phyloP scores from a whole-genome alignment of 2,113 vertebrate genomes.

The Conger conger region DNA sequence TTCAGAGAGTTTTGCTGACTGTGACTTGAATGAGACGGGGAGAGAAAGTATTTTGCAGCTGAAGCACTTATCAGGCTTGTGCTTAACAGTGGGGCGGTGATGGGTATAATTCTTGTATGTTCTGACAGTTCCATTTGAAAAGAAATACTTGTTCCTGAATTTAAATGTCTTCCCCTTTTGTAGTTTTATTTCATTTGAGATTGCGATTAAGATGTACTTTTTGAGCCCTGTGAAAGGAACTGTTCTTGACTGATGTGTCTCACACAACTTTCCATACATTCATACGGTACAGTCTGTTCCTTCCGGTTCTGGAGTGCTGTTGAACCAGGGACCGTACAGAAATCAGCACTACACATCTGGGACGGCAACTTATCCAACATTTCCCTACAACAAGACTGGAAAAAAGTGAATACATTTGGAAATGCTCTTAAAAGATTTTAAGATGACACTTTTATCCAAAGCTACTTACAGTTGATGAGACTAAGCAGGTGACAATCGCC shows the following conservation, averaged over 20 bases:
- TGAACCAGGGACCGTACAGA: not conserved
- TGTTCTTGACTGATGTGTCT: not conserved
- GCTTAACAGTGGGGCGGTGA: not conserved
- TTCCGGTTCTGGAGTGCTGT: too few relatives aligned
- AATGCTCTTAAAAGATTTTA: too few relatives aligned
- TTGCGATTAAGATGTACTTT: too few relatives aligned
- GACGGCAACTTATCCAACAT: not conserved
- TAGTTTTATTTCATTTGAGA: too few relatives aligned
- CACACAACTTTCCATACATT: not conserved
- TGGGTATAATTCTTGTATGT: not conserved
- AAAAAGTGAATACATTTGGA: too few relatives aligned
- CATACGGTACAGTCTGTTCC: too few relatives aligned
- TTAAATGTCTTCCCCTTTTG: not conserved
- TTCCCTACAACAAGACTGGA: too few relatives aligned
- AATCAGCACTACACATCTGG: not conserved
- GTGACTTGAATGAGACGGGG: not conserved
- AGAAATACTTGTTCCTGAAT: not conserved
- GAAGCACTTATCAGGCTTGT: not conserved
- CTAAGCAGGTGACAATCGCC: too few relatives aligned
- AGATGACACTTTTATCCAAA: too few relatives aligned
- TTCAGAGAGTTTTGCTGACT: not conserved
- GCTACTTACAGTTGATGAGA: too few relatives aligned
- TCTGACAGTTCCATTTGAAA: not conserved
- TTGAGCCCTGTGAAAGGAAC: not conserved
- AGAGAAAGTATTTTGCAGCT: not conserved